Percentiles rank a stretch among this genome's conserved stretches.
Conservation (phyloP, 2,888 invertebrate species). For the Lepetodrilus schrolli region DNA sequence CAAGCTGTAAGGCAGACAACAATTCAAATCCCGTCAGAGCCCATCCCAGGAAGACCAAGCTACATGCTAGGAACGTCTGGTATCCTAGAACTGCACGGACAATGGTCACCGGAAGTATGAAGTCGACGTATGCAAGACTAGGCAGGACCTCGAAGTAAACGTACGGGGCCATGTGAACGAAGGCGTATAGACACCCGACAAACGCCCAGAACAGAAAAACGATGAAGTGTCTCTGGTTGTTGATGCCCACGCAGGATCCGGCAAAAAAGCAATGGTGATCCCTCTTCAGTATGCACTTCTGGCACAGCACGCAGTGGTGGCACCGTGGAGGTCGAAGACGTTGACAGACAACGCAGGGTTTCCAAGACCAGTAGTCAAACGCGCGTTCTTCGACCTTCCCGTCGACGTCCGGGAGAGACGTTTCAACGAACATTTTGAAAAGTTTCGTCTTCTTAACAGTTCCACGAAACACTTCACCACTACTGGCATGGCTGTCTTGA, state of each 20-base stretch:
- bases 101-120: slow-evolving; percentile 55
- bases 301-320: slow-evolving; percentile 69
- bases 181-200: slow-evolving; percentile 51
- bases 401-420: slow-evolving; percentile 25
- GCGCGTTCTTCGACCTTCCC: slow-evolving; percentile 45
- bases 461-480: neutral
- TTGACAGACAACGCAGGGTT: slow-evolving; percentile 64
- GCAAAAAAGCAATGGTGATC: slow-evolving; percentile 73
- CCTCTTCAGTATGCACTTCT: slow-evolving; percentile 67
- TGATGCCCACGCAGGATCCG: slow-evolving; percentile 65
- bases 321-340: slow-evolving; percentile 67
- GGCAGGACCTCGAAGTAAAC: slow-evolving; percentile 41
- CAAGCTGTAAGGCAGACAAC: slow-evolving; percentile 50
- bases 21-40: slow-evolving; percentile 51
- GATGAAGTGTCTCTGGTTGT: slow-evolving; percentile 69
- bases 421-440: slow-evolving; percentile 36
- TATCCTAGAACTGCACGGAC: slow-evolving; percentile 51
- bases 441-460: slow-evolving; percentile 1
- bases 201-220: slow-evolving; percentile 66
- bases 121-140: slow-evolving; percentile 46
- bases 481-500: neutral
- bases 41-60: slow-evolving; percentile 56
- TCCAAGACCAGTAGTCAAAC: slow-evolving; percentile 71
- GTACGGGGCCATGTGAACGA: slow-evolving; percentile 44
- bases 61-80: slow-evolving; percentile 33